Percentiles rank a stretch among this genome's conserved stretches.
Conservation (phyloP, 2,113 vertebrate genomes). For the Orcinus orca region DNA sequence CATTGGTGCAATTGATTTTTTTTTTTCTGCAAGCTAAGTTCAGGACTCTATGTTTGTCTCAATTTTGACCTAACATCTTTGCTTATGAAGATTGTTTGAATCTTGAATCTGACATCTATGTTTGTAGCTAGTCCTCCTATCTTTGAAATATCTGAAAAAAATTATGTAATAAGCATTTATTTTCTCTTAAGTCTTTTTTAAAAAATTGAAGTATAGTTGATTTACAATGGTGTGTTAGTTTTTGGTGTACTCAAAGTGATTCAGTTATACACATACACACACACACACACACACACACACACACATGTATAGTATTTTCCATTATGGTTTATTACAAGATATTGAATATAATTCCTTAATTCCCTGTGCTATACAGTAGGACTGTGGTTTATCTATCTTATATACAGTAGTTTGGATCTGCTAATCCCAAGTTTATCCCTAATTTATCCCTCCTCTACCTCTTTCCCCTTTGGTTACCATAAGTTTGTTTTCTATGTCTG, state of each 20-base stretch:
- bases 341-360: neutral
- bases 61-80: slow-evolving; percentile 6
- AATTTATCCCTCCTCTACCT: neutral
- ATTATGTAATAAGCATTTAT: neutral
- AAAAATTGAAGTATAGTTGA: neutral
- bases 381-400: neutral
- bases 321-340: neutral
- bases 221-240: neutral
- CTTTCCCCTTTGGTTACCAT: neutral
- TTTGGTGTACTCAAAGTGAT: neutral
- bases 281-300: too few relatives aligned
- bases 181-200: neutral
- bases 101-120: neutral
- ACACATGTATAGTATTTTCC: neutral
- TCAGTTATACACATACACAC: neutral
- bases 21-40: neutral
- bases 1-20: neutral
- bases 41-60: neutral
- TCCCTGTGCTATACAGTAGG: neutral
- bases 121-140: neutral
- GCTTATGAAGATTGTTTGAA: slow-evolving; percentile 16
- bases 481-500: neutral
- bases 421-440: neutral
- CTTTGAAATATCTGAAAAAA: neutral
- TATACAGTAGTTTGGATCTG: neutral